Conservation (phyloP, 2,113 vertebrate genomes). For the Xiphias gladius region DNA sequence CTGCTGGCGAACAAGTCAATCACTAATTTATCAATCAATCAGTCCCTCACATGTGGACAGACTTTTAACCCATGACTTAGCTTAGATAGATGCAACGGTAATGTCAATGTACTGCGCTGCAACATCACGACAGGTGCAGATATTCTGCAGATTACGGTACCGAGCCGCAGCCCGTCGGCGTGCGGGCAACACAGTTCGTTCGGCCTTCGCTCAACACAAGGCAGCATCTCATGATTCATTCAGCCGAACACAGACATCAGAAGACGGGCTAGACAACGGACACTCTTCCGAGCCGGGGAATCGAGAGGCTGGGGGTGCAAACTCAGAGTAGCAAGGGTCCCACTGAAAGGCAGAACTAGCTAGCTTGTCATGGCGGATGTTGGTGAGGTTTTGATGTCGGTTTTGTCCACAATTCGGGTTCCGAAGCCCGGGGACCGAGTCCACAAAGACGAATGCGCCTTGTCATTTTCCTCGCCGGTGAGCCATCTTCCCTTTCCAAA, state of each 20-base stretch:
- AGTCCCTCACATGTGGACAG: too few species aligned
- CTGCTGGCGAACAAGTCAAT: too few species aligned
- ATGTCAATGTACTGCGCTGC: too few species aligned
- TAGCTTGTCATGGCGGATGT: conserved; percentile 90
- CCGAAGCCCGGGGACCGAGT: conserved; percentile 96
- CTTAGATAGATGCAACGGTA: not conserved
- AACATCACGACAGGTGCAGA: not conserved
- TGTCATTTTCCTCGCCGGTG: conserved; percentile 97
- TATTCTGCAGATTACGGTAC: conserved; percentile 57
- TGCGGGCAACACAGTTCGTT: conserved; percentile 23
- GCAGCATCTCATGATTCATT: conserved; percentile 75
- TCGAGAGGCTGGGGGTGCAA: conserved; percentile 65
- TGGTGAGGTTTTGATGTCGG: conserved; percentile 94
- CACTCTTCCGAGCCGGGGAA: conserved; percentile 61
- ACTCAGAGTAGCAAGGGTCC: conserved; percentile 64
- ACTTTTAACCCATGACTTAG: too few species aligned
- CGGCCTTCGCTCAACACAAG: conserved; percentile 69
- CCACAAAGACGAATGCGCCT: conserved; percentile 99
- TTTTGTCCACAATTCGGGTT: conserved; percentile 94
- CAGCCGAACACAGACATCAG: conserved; percentile 58
- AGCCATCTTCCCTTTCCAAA: conserved; percentile 67
- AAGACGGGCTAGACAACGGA: conserved; percentile 50
- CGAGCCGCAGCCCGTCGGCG: not conserved
- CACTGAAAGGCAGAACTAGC: conserved; percentile 52
- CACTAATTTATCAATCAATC: too few species aligned